Conservation (phyloP, 2,113 vertebrate species). For the Lontra canadensis region DNA sequence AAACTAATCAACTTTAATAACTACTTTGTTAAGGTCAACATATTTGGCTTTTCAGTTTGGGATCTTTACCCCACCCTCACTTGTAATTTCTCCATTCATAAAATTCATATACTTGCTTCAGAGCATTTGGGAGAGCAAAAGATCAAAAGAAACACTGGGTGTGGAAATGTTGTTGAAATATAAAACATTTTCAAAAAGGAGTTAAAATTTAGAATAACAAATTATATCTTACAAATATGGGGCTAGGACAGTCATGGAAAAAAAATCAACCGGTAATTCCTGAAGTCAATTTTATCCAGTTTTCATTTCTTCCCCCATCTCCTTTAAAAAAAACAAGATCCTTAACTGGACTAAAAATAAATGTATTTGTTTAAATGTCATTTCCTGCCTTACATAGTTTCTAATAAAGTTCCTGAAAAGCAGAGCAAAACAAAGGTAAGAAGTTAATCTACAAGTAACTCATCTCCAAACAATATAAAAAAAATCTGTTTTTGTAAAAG, state of each 20-base stretch:
- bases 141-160: background rate
- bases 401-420: conserved; percentile 28
- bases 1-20: background rate
- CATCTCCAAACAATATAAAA: background rate
- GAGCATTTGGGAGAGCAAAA: background rate
- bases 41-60: background rate
- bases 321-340: background rate
- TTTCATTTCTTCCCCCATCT: background rate
- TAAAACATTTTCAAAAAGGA: background rate
- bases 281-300: background rate
- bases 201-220: background rate
- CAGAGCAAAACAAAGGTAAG: background rate
- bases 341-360: background rate
- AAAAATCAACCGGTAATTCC: conserved; percentile 11
- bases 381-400: background rate
- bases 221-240: background rate
- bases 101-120: background rate
- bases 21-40: background rate
- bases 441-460: background rate
- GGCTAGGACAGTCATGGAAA: background rate
- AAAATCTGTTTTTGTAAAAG: background rate
- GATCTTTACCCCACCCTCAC: background rate
- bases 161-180: background rate
- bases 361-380: background rate
- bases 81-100: background rate